Conservation (phyloP, 2,797 vertebrate genomes). For the Tinamus major region DNA sequence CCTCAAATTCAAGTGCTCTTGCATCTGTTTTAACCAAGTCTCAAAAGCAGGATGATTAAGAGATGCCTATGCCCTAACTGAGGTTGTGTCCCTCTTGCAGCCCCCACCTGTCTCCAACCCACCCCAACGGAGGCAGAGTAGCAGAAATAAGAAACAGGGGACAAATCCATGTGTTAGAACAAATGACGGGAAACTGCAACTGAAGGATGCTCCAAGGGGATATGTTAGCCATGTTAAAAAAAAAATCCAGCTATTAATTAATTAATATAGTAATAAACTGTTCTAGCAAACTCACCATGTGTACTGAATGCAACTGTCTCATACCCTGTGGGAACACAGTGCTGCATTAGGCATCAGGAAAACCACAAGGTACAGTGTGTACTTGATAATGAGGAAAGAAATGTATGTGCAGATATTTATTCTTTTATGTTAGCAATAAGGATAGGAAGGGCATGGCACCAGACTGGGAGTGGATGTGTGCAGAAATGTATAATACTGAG, state of each 20-base stretch:
- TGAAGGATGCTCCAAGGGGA: neutral
- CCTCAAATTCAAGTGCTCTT: neutral
- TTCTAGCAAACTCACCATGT: neutral
- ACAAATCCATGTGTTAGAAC: neutral
- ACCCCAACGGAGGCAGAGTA: neutral
- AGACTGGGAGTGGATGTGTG: neutral
- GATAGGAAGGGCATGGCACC: neutral
- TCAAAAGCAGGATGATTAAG: neutral
- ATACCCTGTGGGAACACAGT: neutral
- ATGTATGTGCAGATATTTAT: neutral
- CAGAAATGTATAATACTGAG: neutral
- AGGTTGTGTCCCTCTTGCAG: neutral
- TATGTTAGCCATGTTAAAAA: neutral
- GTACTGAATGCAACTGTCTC: neutral
- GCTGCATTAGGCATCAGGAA: neutral
- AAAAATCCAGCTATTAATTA: neutral
- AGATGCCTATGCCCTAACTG: neutral
- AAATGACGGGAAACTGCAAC: neutral
- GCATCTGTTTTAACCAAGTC: neutral
- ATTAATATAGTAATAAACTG: neutral
- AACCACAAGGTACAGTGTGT: neutral
- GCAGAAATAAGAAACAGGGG: neutral
- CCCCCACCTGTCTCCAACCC: neutral
- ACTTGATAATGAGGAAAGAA: neutral
- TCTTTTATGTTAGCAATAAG: neutral